phyloP scores from a whole-genome alignment of 1,140 invertebrate genomes.

The Drosophila truncata region DNA sequence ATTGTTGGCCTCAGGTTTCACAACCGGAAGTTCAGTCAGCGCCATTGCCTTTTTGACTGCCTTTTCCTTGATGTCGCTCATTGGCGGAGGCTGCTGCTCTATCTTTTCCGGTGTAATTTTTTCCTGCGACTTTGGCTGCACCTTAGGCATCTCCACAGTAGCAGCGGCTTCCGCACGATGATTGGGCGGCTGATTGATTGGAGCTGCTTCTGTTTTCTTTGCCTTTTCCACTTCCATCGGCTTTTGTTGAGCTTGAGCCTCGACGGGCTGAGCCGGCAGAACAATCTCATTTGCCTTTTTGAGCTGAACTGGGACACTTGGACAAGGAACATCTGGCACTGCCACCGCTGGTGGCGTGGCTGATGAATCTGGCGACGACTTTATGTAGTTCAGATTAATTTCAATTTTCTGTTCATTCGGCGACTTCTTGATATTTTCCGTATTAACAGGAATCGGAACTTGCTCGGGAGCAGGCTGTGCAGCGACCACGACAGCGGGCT shows the following conservation, averaged over 20 bases:
- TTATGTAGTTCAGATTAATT: slow-evolving; percentile 31
- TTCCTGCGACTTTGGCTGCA: not conserved
- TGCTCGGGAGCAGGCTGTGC: not conserved
- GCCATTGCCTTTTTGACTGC: slow-evolving; percentile 33
- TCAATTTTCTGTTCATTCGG: slow-evolving; percentile 17
- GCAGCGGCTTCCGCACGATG: slow-evolving; percentile 3
- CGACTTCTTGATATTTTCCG: slow-evolving; percentile 5
- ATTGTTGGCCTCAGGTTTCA: slow-evolving; percentile 35
- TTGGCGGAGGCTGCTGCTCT: not conserved
- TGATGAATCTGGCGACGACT: slow-evolving; percentile 25
- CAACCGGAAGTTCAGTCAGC: slow-evolving; percentile 6
- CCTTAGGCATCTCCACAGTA: not conserved
- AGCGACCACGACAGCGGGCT: not conserved
- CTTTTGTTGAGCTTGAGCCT: not conserved
- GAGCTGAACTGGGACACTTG: not conserved
- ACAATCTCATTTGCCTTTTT: slow-evolving; percentile 14
- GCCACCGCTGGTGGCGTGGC: not conserved
- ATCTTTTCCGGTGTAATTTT: slow-evolving; percentile 10
- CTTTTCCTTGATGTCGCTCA: slow-evolving; percentile 53
- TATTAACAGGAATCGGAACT: not conserved
- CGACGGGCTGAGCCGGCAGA: not conserved
- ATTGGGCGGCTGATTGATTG: not conserved
- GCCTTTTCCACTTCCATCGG: slow-evolving; percentile 8
- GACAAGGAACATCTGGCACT: not conserved
- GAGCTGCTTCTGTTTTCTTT: slow-evolving; percentile 12